Evolutionary conservation across 2,797 vertebrate genomes (phyloP).

Genomic region (Pachyuromys duprasi): DNA sequence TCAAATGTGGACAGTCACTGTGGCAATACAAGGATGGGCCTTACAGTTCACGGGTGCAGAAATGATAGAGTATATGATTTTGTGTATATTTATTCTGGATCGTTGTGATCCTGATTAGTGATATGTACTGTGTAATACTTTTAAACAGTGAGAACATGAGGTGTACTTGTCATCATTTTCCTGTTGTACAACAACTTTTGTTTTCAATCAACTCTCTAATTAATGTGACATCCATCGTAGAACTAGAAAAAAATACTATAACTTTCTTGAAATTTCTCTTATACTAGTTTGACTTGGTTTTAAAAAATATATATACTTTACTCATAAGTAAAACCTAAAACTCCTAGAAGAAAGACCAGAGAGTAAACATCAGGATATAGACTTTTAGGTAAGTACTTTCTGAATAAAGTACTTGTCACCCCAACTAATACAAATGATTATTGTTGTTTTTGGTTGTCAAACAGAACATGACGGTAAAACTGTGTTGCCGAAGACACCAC

Average conservation of each 20-base stretch:
- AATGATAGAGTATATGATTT: not conserved
- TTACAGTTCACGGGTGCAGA: not conserved
- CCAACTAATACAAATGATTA: not conserved
- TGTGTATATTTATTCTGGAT: not conserved
- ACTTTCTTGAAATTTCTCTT: not conserved
- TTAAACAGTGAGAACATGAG: not conserved
- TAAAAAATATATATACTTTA: not conserved
- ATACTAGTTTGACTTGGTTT: not conserved
- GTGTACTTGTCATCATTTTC: not conserved
- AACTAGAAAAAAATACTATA: not conserved
- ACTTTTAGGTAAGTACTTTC: not conserved
- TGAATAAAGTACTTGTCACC: not conserved
- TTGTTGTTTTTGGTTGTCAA: not conserved
- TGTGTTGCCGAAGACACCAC: not conserved
- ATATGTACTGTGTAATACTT: not conserved
- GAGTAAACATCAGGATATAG: not conserved
- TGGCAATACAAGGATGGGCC: not conserved
- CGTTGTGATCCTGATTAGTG: not conserved
- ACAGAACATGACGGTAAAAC: not conserved
- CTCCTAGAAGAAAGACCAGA: not conserved
- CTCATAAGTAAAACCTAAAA: not conserved
- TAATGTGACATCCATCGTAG: slow-evolving; percentile 10
- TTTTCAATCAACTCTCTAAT: not conserved
- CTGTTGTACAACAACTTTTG: not conserved
- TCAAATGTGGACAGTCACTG: not conserved